These are phyloP conservation scores for Tautogolabrus adspersus DNA, from an alignment of 2,113 vertebrate species.

Conservation along the genomic window DNA sequence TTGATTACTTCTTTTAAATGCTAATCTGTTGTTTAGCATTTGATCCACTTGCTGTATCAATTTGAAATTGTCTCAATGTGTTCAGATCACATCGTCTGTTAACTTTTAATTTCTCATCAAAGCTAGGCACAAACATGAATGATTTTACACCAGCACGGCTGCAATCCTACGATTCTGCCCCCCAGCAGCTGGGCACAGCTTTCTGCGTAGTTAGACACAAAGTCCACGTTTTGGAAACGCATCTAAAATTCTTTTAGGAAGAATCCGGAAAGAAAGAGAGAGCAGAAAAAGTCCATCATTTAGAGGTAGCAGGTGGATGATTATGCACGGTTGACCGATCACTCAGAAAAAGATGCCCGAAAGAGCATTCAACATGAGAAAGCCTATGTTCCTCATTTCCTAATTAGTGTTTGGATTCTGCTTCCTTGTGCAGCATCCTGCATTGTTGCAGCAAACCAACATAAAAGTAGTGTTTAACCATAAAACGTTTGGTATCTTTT, in stretches of 20 bases:
- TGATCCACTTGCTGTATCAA: too few species aligned
- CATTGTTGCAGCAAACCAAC: slow-evolving; percentile 61
- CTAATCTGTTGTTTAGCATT: too few species aligned
- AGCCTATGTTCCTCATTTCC: slow-evolving; percentile 74
- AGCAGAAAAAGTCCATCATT: slow-evolving; percentile 63
- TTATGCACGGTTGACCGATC: slow-evolving; percentile 79
- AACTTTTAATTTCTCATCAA: neutral
- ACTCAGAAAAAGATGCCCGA: slow-evolving; percentile 75
- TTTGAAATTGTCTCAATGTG: too few species aligned
- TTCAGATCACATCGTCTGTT: too few species aligned
- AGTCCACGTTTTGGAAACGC: slow-evolving; percentile 63
- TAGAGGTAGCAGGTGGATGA: slow-evolving; percentile 83
- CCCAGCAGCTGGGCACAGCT: slow-evolving; percentile 19
- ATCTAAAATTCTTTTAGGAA: slow-evolving; percentile 74
- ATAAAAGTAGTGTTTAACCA: slow-evolving; percentile 66
- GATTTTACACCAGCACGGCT: slow-evolving; percentile 6
- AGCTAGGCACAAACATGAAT: neutral
- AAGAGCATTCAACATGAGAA: slow-evolving; percentile 79
- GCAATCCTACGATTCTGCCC: slow-evolving; percentile 44
- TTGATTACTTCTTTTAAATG: too few species aligned
- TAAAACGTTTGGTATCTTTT: slow-evolving; percentile 71
- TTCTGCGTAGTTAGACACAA: slow-evolving; percentile 49
- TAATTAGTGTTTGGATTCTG: slow-evolving; percentile 77
- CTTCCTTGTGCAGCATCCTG: slow-evolving; percentile 62
- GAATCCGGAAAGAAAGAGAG: slow-evolving; percentile 25